phyloP scores from a whole-genome alignment of 2,113 vertebrate species.

The Callopanchax toddi region DNA sequence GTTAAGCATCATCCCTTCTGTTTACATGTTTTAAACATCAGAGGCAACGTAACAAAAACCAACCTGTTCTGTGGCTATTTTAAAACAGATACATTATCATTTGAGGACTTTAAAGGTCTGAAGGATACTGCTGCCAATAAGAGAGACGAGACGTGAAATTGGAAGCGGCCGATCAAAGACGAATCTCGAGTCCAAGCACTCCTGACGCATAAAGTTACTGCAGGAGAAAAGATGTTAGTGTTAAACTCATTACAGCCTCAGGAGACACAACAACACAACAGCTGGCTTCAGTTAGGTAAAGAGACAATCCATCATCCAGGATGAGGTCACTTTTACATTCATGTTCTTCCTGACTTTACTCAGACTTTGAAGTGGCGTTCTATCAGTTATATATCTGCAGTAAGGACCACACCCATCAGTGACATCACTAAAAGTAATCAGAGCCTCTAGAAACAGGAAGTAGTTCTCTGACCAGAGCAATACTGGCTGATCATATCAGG shows the following conservation, averaged over 20 bases:
- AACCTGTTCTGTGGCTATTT: neutral
- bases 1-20: slow-evolving; percentile 34
- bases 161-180: slow-evolving; percentile 97
- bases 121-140: slow-evolving; percentile 99
- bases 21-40: neutral
- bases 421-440: too few species aligned
- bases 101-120: neutral
- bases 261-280: too few species aligned
- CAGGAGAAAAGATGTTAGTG: neutral
- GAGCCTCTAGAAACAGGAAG: too few species aligned
- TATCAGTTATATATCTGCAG: too few species aligned
- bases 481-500: too few species aligned
- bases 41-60: neutral
- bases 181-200: slow-evolving; percentile 97
- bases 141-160: slow-evolving; percentile 91
- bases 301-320: too few species aligned
- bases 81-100: neutral
- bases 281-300: too few species aligned
- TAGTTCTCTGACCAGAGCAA: too few species aligned
- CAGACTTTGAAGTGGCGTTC: too few species aligned
- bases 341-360: too few species aligned
- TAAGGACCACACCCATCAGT: too few species aligned
- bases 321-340: too few species aligned
- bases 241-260: neutral
- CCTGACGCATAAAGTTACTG: slow-evolving; percentile 99